Percentiles rank a stretch among this genome's conserved stretches.
Evolutionary conservation across 2,113 vertebrate species (phyloP).

Genomic region (Sphaerodactylus townsendi): DNA sequence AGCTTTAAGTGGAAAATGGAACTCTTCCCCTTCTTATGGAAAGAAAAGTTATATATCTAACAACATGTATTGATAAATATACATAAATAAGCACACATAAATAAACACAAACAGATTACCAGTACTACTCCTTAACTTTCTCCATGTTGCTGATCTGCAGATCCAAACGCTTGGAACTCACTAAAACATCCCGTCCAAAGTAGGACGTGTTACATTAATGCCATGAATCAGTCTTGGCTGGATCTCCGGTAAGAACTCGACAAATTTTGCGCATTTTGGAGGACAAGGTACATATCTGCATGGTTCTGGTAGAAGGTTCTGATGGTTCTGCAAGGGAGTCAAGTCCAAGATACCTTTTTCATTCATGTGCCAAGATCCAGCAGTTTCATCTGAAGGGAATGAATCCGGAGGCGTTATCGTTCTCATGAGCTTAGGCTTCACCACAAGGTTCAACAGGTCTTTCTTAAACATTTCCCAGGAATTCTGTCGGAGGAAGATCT

Average conservation of each 20-base stretch:
- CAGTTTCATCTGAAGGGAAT: neutral
- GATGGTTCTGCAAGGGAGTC: neutral
- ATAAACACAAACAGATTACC: neutral
- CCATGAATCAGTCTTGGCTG: conserved; percentile 24
- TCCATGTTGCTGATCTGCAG: neutral
- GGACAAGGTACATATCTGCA: neutral
- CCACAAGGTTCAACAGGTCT: conserved; percentile 38
- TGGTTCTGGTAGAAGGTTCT: neutral
- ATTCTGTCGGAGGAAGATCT: conserved; percentile 62
- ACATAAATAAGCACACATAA: neutral
- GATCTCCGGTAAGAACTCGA: neutral
- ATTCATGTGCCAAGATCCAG: conserved; percentile 16
- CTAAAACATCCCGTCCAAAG: conserved; percentile 15
- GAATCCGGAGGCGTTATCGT: conserved; percentile 7
- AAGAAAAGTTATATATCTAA: neutral
- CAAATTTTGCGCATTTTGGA: rapidly evolving
- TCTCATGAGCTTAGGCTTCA: conserved; percentile 18
- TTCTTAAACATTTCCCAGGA: conserved; percentile 65
- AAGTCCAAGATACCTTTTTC: conserved; percentile 17
- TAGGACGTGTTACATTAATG: neutral
- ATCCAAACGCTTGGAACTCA: neutral
- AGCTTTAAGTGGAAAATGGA: neutral
- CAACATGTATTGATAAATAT: neutral
- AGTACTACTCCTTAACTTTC: neutral
- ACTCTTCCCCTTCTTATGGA: neutral